Evolutionary conservation across 2,113 vertebrate genomes (phyloP).

Genomic region (Globicephala melas): DNA sequence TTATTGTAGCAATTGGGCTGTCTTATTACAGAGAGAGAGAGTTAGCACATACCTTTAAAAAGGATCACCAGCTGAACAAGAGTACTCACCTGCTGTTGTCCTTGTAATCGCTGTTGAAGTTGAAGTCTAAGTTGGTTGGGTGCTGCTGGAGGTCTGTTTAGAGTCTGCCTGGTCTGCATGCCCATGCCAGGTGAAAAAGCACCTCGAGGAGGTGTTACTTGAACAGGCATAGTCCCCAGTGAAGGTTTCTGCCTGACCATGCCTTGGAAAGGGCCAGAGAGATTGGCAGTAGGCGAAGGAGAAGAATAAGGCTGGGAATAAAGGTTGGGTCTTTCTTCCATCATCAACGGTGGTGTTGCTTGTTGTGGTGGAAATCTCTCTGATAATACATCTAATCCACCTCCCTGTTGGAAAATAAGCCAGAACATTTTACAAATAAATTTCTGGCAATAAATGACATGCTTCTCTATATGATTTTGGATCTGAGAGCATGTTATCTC

Average conservation of each 20-base stretch:
- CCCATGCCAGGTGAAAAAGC: constrained; percentile 84
- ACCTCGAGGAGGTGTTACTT: constrained; percentile 82
- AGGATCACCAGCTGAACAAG: background rate
- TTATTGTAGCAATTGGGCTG: background rate
- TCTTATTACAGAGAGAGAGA: background rate
- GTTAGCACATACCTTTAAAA: background rate
- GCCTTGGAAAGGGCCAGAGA: constrained; percentile 83
- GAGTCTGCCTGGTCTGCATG: constrained; percentile 84
- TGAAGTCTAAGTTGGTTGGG: constrained; percentile 90
- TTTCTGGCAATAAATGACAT: constrained; percentile 18
- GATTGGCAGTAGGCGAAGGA: constrained; percentile 80
- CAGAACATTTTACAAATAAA: constrained; percentile 20
- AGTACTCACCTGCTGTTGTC: constrained; percentile 90
- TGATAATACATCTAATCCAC: constrained; percentile 87
- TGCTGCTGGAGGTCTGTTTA: constrained; percentile 84
- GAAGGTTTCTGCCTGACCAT: constrained; percentile 88
- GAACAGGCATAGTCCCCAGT: constrained; percentile 83
- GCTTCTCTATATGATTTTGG: background rate
- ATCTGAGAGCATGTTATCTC: background rate
- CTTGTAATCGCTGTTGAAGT: constrained; percentile 93
- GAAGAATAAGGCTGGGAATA: constrained; percentile 89
- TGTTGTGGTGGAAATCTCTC: constrained; percentile 87
- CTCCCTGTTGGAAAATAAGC: constrained; percentile 84
- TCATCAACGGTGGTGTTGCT: constrained; percentile 80
- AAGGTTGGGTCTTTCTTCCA: constrained; percentile 88